Conservation (phyloP, 2,888 invertebrate species). For the Cataglyphis livida region DNA sequence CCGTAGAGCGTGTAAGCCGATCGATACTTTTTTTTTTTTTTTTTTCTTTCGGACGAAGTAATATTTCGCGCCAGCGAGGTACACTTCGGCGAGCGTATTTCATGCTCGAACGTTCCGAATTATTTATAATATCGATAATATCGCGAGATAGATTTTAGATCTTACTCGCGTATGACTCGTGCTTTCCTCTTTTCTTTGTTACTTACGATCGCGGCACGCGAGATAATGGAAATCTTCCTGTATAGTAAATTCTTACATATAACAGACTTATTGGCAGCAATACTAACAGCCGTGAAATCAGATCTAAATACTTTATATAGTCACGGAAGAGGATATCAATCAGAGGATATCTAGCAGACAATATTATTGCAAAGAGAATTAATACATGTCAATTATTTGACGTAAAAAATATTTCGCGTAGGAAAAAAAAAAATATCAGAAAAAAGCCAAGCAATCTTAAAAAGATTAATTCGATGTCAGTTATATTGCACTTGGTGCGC, state of each 20-base stretch:
- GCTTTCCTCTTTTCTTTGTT: background rate
- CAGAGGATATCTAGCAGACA: too few relatives aligned
- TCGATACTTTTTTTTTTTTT: slow-evolving; percentile 25
- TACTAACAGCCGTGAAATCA: background rate
- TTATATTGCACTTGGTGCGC: background rate
- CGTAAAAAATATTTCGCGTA: background rate
- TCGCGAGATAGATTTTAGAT: slow-evolving; percentile 49
- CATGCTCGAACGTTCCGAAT: slow-evolving; percentile 24
- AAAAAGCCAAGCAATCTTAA: background rate
- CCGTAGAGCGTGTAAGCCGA: slow-evolving; percentile 7
- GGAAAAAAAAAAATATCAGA: background rate
- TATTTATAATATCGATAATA: slow-evolving; percentile 44
- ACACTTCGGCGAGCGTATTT: slow-evolving; percentile 33
- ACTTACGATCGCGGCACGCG: slow-evolving; percentile 26
- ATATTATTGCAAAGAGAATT: background rate
- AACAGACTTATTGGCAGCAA: background rate
- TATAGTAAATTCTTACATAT: background rate
- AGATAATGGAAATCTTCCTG: slow-evolving; percentile 24
- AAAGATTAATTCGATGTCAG: background rate
- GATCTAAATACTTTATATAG: background rate
- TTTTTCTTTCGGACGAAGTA: slow-evolving; percentile 14
- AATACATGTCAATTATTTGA: background rate
- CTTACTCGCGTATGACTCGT: slow-evolving; percentile 16
- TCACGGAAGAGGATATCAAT: background rate
- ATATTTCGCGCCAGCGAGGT: slow-evolving; percentile 34